Evolutionary conservation across 2,888 invertebrate genomes (phyloP).

Genomic region (Drosophila lutescens): DNA sequence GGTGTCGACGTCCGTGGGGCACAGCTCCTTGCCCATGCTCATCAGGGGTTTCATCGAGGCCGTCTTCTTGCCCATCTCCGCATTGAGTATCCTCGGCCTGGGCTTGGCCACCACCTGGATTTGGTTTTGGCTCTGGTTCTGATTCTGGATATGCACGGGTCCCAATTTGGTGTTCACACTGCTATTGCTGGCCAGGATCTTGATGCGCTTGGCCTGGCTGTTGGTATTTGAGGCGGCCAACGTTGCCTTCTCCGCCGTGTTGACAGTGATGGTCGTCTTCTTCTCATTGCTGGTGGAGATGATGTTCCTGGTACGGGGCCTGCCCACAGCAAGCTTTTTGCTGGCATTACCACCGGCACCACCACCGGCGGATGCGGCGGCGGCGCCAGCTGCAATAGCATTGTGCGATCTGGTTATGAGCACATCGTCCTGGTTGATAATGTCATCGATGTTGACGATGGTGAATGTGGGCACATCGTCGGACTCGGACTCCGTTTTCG

Average conservation of each 20-base stretch:
- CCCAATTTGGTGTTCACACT: slow-evolving; percentile 9
- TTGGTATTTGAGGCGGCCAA: neutral
- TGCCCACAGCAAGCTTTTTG: slow-evolving; percentile 34
- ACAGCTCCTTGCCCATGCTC: slow-evolving; percentile 75
- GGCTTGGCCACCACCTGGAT: slow-evolving; percentile 54
- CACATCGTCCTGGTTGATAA: slow-evolving; percentile 83
- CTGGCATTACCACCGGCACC: slow-evolving; percentile 3
- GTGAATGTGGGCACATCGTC: slow-evolving; percentile 84
- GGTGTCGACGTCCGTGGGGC: slow-evolving; percentile 60
- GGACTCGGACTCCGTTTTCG: slow-evolving; percentile 15
- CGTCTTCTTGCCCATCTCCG: slow-evolving; percentile 81
- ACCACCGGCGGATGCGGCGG: neutral
- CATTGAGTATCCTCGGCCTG: slow-evolving; percentile 82
- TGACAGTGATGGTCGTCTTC: neutral
- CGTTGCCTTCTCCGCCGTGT: neutral
- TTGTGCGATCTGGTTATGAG: slow-evolving; percentile 67
- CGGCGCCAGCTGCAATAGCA: neutral
- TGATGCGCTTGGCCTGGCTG: slow-evolving; percentile 19
- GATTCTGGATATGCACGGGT: slow-evolving; percentile 7
- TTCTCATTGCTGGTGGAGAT: slow-evolving; percentile 12
- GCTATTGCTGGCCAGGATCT: slow-evolving; percentile 24
- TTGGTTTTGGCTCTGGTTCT: slow-evolving; percentile 5
- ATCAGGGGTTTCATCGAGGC: slow-evolving; percentile 81
- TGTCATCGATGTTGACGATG: slow-evolving; percentile 84
- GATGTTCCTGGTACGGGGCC: slow-evolving; percentile 20